These are phyloP conservation scores for Pasiphila rectangulata DNA, from an alignment of 2,888 invertebrate genomes.

Conservation along the genomic window DNA sequence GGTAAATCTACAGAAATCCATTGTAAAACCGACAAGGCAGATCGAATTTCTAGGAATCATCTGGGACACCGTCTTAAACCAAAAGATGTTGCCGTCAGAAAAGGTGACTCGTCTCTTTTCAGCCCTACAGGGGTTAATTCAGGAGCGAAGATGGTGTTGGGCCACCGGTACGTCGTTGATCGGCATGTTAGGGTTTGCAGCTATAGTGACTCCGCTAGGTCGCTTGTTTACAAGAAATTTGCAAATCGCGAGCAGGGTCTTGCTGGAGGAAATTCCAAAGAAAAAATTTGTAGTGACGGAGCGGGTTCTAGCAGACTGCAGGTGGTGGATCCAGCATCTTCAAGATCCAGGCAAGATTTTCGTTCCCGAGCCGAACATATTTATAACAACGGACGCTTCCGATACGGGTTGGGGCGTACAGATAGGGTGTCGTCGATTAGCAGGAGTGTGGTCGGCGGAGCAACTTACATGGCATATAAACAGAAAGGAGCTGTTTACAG, in stretches of 20 bases:
- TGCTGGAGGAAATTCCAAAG: too few relatives aligned
- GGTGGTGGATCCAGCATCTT: too few relatives aligned
- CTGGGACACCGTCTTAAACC: background rate
- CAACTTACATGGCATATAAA: too few relatives aligned
- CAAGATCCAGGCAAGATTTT: too few relatives aligned
- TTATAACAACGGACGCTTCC: background rate
- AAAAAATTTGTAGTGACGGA: too few relatives aligned
- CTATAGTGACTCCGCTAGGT: background rate
- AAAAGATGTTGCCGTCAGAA: background rate
- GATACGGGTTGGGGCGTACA: too few relatives aligned
- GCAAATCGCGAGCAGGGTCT: too few relatives aligned
- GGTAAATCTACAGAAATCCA: background rate
- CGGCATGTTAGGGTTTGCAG: background rate
- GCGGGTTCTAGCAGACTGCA: too few relatives aligned
- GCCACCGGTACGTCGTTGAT: background rate
- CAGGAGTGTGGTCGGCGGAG: too few relatives aligned
- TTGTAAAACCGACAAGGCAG: background rate
- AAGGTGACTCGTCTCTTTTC: background rate
- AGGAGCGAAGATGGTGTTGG: background rate
- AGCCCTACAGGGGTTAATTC: background rate
- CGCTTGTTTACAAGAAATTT: too few relatives aligned
- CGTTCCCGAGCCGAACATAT: background rate
- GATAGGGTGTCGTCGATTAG: too few relatives aligned
- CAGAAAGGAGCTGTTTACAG: too few relatives aligned
- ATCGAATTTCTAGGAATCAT: background rate